These are phyloP conservation scores for Scaptomyza flava DNA, from an alignment of 2,888 invertebrate species.

Conservation along the genomic window DNA sequence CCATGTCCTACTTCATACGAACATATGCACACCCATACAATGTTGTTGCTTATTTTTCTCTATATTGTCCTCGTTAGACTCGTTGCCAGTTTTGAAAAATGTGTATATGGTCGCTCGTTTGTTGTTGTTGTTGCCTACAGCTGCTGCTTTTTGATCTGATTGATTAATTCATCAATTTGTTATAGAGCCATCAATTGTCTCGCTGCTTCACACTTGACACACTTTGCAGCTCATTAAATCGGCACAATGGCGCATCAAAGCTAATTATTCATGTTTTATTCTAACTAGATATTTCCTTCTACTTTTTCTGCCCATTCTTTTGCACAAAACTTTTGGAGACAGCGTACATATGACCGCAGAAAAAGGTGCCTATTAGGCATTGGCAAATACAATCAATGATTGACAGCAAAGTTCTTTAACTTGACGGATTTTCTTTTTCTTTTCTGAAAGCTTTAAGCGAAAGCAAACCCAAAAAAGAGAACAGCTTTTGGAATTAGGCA, in stretches of 20 bases:
- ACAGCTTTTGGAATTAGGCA: neutral
- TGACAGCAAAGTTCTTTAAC: constrained; percentile 13
- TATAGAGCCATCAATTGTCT: constrained; percentile 68
- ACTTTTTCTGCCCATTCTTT: neutral
- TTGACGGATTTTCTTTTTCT: neutral
- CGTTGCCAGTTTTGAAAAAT: constrained; percentile 54
- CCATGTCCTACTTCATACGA: neutral
- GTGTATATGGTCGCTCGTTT: constrained; percentile 8
- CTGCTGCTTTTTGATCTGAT: constrained; percentile 56
- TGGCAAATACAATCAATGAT: constrained; percentile 21
- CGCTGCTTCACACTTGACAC: constrained; percentile 70
- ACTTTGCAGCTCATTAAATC: constrained; percentile 79
- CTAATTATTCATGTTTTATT: constrained; percentile 75
- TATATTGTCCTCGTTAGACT: constrained; percentile 49
- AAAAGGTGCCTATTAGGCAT: constrained; percentile 21
- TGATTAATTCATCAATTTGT: constrained; percentile 80
- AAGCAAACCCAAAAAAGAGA: neutral
- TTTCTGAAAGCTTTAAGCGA: neutral
- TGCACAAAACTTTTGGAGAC: constrained; percentile 32
- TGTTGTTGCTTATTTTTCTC: constrained; percentile 19
- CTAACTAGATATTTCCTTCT: too few species aligned
- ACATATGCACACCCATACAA: constrained; percentile 33
- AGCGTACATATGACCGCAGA: constrained; percentile 59
- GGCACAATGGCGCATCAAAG: constrained; percentile 75
- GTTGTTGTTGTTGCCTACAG: constrained; percentile 11